Conservation (phyloP, 2,113 vertebrate species). For the Pterocles orientalis region DNA sequence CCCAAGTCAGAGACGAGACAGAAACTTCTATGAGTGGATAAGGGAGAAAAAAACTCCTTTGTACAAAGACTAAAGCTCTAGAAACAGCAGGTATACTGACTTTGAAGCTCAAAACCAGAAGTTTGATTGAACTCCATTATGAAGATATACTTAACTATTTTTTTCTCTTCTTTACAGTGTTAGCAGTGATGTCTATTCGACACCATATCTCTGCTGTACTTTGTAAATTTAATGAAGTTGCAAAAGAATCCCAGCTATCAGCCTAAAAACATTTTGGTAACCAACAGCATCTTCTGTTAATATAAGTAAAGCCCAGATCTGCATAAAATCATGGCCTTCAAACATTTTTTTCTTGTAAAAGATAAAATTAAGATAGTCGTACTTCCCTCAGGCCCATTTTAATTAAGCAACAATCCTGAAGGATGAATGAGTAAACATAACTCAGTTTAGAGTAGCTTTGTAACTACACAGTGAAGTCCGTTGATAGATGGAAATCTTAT, state of each 20-base stretch:
- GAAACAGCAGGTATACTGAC: background rate
- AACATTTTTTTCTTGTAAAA: conserved; percentile 8
- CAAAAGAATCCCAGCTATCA: background rate
- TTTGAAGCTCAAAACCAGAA: background rate
- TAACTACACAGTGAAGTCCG: background rate
- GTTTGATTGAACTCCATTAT: background rate
- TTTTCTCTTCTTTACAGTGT: background rate
- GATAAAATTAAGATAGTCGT: background rate
- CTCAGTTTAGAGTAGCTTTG: background rate
- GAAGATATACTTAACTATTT: background rate
- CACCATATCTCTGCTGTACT: background rate
- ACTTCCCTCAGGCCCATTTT: conserved; percentile 7
- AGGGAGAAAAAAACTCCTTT: background rate
- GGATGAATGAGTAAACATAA: background rate
- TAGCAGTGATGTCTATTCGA: background rate
- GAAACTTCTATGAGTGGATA: background rate
- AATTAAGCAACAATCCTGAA: conserved; percentile 8
- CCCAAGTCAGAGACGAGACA: background rate
- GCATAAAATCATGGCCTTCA: background rate
- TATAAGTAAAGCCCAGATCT: background rate
- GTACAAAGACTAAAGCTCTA: background rate
- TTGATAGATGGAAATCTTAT: background rate
- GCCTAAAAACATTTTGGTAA: background rate
- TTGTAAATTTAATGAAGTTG: background rate
- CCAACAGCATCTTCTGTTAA: background rate